Evolutionary conservation across 2,113 vertebrate genomes (phyloP).

Genomic region (Nipponia nippon): DNA sequence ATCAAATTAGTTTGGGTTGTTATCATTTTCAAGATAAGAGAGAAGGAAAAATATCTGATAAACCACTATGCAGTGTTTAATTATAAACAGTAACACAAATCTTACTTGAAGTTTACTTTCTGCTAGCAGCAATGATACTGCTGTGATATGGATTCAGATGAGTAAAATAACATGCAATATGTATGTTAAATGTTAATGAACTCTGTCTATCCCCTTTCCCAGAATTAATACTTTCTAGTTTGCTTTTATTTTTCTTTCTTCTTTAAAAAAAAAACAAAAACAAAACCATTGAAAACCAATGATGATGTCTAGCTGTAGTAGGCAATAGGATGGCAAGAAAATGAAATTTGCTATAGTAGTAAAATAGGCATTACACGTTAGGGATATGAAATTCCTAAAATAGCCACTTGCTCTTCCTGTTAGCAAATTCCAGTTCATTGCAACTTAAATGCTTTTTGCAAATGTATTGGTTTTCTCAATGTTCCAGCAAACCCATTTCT

Average conservation of each 20-base stretch:
- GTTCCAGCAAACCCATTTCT: not conserved
- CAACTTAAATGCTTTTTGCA: not conserved
- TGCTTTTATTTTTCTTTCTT: not conserved
- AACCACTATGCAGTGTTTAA: not conserved
- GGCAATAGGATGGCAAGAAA: not conserved
- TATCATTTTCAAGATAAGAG: slow-evolving; percentile 52
- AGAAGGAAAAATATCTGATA: slow-evolving; percentile 36
- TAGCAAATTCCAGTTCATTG: not conserved
- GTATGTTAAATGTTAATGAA: not conserved
- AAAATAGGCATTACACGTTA: not conserved
- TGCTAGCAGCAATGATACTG: not conserved
- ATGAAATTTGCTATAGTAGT: not conserved
- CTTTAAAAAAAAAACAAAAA: not conserved
- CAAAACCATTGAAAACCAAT: not conserved
- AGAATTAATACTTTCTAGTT: not conserved
- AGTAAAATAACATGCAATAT: not conserved
- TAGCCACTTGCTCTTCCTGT: not conserved
- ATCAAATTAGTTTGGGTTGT: slow-evolving; percentile 64
- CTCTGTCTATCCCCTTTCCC: not conserved
- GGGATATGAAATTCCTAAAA: not conserved
- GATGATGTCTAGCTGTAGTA: not conserved
- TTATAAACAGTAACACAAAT: slow-evolving; percentile 9
- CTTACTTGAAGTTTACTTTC: slow-evolving; percentile 23
- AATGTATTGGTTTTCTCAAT: not conserved
- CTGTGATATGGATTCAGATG: not conserved